These are phyloP conservation scores for Chromoteleia sp. DNA, from an alignment of 2,888 invertebrate genomes.

Conservation along the genomic window DNA sequence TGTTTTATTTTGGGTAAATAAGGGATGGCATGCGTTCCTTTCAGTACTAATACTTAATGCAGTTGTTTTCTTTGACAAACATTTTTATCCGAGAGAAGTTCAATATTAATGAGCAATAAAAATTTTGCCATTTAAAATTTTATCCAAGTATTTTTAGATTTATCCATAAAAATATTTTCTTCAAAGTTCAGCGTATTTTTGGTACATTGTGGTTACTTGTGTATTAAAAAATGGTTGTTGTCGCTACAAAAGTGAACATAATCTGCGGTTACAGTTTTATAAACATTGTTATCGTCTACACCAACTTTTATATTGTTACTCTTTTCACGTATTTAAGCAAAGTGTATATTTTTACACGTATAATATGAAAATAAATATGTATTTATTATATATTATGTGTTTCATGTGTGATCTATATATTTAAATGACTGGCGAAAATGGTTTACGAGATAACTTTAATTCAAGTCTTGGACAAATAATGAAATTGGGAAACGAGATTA, in stretches of 20 bases:
- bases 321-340: background rate
- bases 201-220: background rate
- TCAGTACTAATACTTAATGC: no score
- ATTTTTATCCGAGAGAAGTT: no score
- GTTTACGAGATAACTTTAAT: conserved; percentile 1
- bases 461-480: conserved; percentile 1
- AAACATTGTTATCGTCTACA: conserved; percentile 1
- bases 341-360: conserved; percentile 31
- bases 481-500: conserved; percentile 30
- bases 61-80: no score
- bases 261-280: background rate
- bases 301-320: conserved; percentile 3
- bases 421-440: background rate
- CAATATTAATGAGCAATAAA: no score
- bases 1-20: no score
- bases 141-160: background rate
- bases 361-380: conserved; percentile 7
- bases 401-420: background rate
- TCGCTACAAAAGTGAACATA: background rate
- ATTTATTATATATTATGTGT: background rate
- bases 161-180: background rate
- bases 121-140: no score
- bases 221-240: background rate
- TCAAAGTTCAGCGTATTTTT: background rate
- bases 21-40: no score